phyloP scores from a whole-genome alignment of 2,797 vertebrate species.

The Helostoma temminkii region DNA sequence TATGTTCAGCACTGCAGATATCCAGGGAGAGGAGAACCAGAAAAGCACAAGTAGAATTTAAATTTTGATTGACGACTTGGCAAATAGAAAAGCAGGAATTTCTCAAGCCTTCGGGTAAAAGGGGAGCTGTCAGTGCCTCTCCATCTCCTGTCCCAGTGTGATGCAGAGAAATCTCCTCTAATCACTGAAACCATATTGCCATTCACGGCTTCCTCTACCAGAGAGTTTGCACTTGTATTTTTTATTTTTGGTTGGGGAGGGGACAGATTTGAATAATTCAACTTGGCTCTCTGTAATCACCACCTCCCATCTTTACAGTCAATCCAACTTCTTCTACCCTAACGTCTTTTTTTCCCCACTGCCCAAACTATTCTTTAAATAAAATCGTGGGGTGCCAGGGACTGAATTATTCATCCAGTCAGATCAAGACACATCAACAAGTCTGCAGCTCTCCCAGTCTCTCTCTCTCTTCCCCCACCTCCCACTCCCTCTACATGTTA shows the following conservation, averaged over 20 bases:
- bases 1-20: constrained; percentile 2
- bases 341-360: constrained; percentile 7
- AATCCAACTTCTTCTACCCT: constrained; percentile 22
- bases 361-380: constrained; percentile 66
- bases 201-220: constrained; percentile 29
- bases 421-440: constrained; percentile 76
- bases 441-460: constrained; percentile 47
- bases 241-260: neutral
- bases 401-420: constrained; percentile 81
- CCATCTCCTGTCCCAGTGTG: constrained; percentile 38
- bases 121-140: constrained; percentile 21
- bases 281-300: constrained; percentile 44
- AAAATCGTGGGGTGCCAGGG: constrained; percentile 51
- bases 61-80: constrained; percentile 32
- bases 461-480: constrained; percentile 52
- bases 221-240: constrained; percentile 45
- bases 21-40: constrained; percentile 6
- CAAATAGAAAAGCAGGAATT: constrained; percentile 26
- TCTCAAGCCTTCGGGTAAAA: constrained; percentile 12
- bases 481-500: constrained; percentile 64
- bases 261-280: constrained; percentile 63
- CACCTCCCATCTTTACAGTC: constrained; percentile 23
- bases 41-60: constrained; percentile 11
- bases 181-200: constrained; percentile 57
- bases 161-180: constrained; percentile 44